phyloP scores from a whole-genome alignment of 2,888 invertebrate genomes.

The Julus scandinavius region DNA sequence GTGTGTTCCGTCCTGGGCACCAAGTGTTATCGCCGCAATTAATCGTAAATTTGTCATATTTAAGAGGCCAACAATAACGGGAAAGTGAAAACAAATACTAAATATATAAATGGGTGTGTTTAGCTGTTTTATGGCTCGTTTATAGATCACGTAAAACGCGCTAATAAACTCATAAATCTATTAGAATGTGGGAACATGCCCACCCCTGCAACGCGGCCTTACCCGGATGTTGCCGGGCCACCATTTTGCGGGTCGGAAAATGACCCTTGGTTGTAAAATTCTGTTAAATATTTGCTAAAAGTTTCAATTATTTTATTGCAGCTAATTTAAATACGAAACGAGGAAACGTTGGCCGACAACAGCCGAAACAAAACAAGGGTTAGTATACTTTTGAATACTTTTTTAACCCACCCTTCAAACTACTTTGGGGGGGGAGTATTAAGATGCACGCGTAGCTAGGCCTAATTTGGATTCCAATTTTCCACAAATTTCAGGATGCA shows the following conservation, averaged over 20 bases:
- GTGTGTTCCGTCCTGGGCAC: neutral
- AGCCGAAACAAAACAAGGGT: slow-evolving; percentile 46
- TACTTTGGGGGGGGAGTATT: neutral
- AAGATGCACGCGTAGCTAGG: neutral
- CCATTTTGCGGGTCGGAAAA: slow-evolving; percentile 16
- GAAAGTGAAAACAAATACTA: slow-evolving; percentile 38
- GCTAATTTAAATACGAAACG: slow-evolving; percentile 45
- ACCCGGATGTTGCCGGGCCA: slow-evolving; percentile 26
- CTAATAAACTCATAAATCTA: slow-evolving; percentile 42
- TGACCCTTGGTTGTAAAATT: slow-evolving; percentile 32
- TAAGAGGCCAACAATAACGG: slow-evolving; percentile 29
- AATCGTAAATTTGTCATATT: slow-evolving; percentile 10
- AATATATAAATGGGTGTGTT: slow-evolving; percentile 37
- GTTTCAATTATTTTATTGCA: slow-evolving; percentile 48
- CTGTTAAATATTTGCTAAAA: slow-evolving; percentile 39
- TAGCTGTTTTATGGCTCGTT: neutral
- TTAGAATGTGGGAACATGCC: slow-evolving; percentile 31
- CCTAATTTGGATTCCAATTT: neutral
- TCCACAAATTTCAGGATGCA: slow-evolving; percentile 72
- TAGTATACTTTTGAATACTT: neutral
- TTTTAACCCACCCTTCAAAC: neutral
- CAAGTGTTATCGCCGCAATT: neutral
- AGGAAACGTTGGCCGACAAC: slow-evolving; percentile 38
- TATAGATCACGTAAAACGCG: slow-evolving; percentile 20
- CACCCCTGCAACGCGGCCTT: neutral